Evolutionary conservation across 2,888 invertebrate species (phyloP).

Genomic region (Lepeophtheirus nordmannii): DNA sequence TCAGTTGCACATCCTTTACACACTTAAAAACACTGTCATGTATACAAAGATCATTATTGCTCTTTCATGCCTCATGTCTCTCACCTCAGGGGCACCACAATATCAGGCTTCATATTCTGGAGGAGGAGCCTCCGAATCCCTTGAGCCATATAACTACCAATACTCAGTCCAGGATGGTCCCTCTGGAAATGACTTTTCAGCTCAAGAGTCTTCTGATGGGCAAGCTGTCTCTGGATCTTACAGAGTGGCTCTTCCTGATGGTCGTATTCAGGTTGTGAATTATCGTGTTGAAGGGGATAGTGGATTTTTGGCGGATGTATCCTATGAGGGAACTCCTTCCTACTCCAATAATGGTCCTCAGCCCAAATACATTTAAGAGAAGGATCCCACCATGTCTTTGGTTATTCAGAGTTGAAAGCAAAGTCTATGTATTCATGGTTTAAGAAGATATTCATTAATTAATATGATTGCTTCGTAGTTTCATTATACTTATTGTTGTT

Average conservation of each 20-base stretch:
- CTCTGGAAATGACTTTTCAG: slow-evolving; percentile 17
- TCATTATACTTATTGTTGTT: too few species aligned
- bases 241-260: slow-evolving; percentile 20
- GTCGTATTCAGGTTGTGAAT: slow-evolving; percentile 20
- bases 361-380: neutral
- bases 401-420: too few species aligned
- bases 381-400: neutral
- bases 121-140: neutral
- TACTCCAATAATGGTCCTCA: neutral
- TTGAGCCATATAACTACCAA: slow-evolving; percentile 14
- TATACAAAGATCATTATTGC: too few species aligned
- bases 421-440: too few species aligned
- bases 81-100: neutral
- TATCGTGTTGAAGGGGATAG: slow-evolving; percentile 18
- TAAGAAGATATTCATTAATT: too few species aligned
- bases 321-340: slow-evolving; percentile 13
- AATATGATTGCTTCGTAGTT: too few species aligned
- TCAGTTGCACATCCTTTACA: too few species aligned
- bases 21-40: too few species aligned
- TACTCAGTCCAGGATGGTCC: slow-evolving; percentile 19
- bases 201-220: slow-evolving; percentile 22
- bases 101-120: neutral
- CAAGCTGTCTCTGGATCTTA: slow-evolving; percentile 14
- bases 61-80: neutral
- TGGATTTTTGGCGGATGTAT: slow-evolving; percentile 14